Base-by-base conservation (phyloP, 2,888 invertebrate species). In the Melipona beecheii region DNA sequence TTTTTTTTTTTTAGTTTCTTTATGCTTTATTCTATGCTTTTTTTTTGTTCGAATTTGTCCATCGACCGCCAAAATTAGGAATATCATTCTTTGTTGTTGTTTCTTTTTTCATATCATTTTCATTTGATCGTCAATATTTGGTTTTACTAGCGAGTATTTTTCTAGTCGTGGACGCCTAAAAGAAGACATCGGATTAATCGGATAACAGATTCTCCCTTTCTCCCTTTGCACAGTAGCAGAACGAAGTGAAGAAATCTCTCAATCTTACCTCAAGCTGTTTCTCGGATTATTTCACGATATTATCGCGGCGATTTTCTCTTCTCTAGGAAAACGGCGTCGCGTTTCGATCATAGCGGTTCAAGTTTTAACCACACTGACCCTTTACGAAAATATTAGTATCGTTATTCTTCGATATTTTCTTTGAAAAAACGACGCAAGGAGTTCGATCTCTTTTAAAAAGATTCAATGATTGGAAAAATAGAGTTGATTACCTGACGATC, bases 61-160 rank as follows among this genome's bases (percentile, higher is more conserved):
- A 54, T 70, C 62, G 36, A 70, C 62, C 52, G 4, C 2, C 21
- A n/a, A 15, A 60, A 74, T 74, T 65, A 74, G 15, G 9, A 65
- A 24, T 65, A 74, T 54, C n/a, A 13, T 65, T 31, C 9, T 21
- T 49, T 43, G 15, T 49, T 60, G 19, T 62, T 19, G n/a, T 50
- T 17, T 21, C 1, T 24, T 36, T 75, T 54, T 54, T 21, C 43
- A 52, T 27, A 65, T 54, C 43, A 74, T 27, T 54, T 54, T 75
- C 54, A 54, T 66, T 66, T 43, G 52, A 64, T 54, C 65, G 65
- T 36, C 65, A 43, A 43, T 36, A 64, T 54, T 65, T 64, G 24
- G n/a, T 24, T 9, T 31, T 73, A n/a, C 31, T 36, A 64, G 36
- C 50, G 50, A 73, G 31, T n/a, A 31, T 60, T 72, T 65, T 9